phyloP scores from a whole-genome alignment of 2,888 invertebrate genomes.

The Papilio elwesi region DNA sequence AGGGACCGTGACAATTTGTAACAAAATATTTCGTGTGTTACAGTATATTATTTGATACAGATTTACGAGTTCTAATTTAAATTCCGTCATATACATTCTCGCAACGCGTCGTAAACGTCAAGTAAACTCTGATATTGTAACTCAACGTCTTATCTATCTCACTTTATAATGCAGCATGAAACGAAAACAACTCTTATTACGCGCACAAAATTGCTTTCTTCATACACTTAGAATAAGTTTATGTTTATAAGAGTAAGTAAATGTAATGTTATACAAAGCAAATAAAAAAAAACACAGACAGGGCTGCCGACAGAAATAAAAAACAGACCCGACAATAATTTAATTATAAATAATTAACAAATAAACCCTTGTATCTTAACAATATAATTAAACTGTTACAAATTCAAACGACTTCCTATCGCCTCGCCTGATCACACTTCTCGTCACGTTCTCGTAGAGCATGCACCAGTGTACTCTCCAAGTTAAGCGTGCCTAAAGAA shows the following conservation, averaged over 20 bases:
- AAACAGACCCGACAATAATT: too few species aligned
- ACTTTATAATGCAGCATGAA: constrained; percentile 1
- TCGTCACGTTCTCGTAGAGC: too few species aligned
- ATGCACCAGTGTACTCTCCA: too few species aligned
- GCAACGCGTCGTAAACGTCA: constrained; percentile 23
- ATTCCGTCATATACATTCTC: constrained; percentile 3
- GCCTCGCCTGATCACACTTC: too few species aligned
- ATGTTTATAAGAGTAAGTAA: constrained; percentile 21
- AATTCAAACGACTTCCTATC: too few species aligned
- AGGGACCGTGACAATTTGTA: too few species aligned
- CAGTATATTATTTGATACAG: background rate
- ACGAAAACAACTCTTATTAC: constrained; percentile 16
- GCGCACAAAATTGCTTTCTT: constrained; percentile 9
- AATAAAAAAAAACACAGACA: background rate
- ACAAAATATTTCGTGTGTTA: too few species aligned
- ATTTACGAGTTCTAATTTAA: constrained; percentile 17
- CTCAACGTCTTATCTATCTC: constrained; percentile 26
- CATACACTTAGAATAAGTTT: constrained; percentile 11
- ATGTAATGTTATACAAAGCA: background rate
- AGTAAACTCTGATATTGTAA: constrained; percentile 30
- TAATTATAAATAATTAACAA: too few species aligned
- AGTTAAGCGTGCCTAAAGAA: too few species aligned
- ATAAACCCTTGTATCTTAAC: too few species aligned
- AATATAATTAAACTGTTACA: too few species aligned
- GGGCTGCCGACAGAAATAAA: too few species aligned